Percentiles rank a stretch among this genome's conserved stretches.
phyloP scores from a whole-genome alignment of 2,888 invertebrate genomes.

The Chaetoderma sp. region DNA sequence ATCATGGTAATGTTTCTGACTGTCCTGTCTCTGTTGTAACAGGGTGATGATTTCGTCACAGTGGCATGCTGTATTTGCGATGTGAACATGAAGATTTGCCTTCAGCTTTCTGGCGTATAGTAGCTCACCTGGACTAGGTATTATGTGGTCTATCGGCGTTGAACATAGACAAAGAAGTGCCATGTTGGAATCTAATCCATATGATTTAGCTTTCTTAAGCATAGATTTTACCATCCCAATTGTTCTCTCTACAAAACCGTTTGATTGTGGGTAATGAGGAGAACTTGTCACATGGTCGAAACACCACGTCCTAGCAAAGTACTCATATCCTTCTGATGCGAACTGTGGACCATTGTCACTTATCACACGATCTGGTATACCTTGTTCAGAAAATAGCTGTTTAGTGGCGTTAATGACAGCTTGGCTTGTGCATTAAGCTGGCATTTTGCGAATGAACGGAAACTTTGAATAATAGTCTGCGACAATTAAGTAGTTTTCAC shows the following conservation, averaged over 20 bases:
- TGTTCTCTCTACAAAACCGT: constrained; percentile 11
- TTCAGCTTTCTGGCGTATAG: neutral
- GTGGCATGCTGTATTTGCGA: too few species aligned
- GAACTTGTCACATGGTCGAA: neutral
- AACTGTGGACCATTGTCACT: constrained; percentile 38
- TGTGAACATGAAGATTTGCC: neutral
- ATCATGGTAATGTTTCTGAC: too few species aligned
- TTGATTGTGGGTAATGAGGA: constrained; percentile 2
- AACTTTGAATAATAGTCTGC: constrained; percentile 20
- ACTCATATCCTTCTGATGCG: neutral
- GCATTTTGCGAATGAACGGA: neutral
- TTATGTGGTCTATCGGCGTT: constrained; percentile 3
- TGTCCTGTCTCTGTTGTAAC: too few species aligned
- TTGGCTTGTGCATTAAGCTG: neutral
- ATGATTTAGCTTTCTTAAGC: neutral
- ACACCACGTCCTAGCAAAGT: neutral
- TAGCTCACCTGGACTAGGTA: neutral
- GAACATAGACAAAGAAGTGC: neutral
- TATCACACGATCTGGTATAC: constrained; percentile 23
- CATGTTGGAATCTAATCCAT: neutral
- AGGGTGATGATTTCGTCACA: too few species aligned
- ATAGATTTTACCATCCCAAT: neutral
- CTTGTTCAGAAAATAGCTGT: constrained; percentile 18
- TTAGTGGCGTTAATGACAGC: neutral
- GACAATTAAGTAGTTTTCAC: constrained; percentile 16